A percentile compares a stretch with the other conserved stretches of the same genome.
Evolutionary conservation across 2,888 invertebrate genomes (phyloP).

Genomic region (Eubasilissa splendida): DNA sequence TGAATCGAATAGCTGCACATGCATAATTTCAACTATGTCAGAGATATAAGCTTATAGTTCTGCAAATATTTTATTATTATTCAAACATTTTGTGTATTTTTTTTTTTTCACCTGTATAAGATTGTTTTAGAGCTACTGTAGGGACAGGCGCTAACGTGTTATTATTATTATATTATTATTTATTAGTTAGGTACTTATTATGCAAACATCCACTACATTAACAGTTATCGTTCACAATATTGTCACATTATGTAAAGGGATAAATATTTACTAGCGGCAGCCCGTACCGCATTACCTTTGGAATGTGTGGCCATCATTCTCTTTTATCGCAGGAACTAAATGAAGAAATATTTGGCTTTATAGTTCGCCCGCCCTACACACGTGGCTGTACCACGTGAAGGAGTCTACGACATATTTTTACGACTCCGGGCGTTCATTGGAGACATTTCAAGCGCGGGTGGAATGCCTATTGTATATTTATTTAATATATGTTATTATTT

Average conservation of each 20-base stretch:
- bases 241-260: conserved; percentile 1
- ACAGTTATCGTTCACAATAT: neutral
- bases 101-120: too few relatives aligned
- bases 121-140: too few relatives aligned
- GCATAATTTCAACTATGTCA: too few relatives aligned
- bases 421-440: neutral
- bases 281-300: conserved; percentile 10
- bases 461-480: neutral
- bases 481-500: too few relatives aligned
- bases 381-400: conserved; percentile 15
- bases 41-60: too few relatives aligned
- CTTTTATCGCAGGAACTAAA: conserved; percentile 9
- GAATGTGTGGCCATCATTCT: conserved; percentile 17
- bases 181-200: too few relatives aligned
- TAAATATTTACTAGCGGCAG: neutral
- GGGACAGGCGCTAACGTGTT: too few relatives aligned
- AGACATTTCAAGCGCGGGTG: conserved; percentile 4
- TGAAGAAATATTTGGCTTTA: conserved; percentile 28
- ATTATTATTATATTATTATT: too few relatives aligned
- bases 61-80: too few relatives aligned
- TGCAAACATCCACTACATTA: neutral
- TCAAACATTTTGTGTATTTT: too few relatives aligned
- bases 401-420: conserved; percentile 17
- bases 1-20: too few relatives aligned
- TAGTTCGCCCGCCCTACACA: conserved; percentile 6